These are phyloP conservation scores for Bothrops jararaca DNA, from an alignment of 2,113 vertebrate species.

Conservation along the genomic window DNA sequence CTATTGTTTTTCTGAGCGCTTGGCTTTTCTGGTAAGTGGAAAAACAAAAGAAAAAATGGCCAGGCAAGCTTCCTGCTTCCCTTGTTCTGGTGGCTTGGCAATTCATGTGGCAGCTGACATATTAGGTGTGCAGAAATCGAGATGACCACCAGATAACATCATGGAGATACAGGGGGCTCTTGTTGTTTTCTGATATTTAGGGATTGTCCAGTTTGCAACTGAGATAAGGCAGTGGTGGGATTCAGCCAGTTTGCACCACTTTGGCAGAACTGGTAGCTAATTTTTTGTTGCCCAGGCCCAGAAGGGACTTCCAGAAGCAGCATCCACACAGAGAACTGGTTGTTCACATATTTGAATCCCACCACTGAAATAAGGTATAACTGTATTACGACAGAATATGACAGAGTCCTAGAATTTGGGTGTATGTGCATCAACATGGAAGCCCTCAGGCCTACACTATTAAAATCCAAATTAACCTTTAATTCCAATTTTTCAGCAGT, in stretches of 20 bases:
- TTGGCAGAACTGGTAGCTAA: too few relatives aligned
- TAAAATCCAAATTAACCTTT: not conserved
- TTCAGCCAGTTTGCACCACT: too few relatives aligned
- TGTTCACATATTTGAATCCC: too few relatives aligned
- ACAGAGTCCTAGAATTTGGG: not conserved
- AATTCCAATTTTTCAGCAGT: not conserved
- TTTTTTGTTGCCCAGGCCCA: too few relatives aligned
- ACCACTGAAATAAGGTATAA: not conserved
- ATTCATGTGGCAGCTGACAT: not conserved
- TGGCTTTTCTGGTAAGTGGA: not conserved
- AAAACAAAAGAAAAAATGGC: not conserved
- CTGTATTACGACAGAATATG: not conserved
- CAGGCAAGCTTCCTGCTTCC: not conserved
- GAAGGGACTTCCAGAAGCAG: too few relatives aligned
- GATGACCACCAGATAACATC: not conserved
- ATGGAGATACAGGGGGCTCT: not conserved
- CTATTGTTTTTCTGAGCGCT: not conserved
- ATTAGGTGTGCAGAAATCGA: not conserved
- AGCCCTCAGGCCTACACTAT: not conserved
- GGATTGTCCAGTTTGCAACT: not conserved
- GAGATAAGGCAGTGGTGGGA: not conserved
- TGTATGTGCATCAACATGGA: not conserved
- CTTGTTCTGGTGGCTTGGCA: not conserved
- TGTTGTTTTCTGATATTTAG: not conserved
- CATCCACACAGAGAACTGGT: too few relatives aligned